Conservation (phyloP, 2,113 vertebrate species). For the Myotis davidii region DNA sequence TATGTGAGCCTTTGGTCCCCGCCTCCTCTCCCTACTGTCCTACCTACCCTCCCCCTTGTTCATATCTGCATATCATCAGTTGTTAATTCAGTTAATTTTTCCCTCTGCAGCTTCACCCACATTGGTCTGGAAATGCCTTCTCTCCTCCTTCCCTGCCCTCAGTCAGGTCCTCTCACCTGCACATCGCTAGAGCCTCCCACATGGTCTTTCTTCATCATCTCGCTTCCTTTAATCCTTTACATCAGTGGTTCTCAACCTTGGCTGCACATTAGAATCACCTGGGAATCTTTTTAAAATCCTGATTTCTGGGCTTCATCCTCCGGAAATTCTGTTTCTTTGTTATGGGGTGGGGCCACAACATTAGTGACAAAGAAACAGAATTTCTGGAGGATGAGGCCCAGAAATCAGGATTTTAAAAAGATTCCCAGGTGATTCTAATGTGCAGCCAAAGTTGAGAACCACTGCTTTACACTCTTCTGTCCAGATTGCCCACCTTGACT, state of each 20-base stretch:
- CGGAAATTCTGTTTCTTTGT: too few relatives aligned
- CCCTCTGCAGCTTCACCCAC: background rate
- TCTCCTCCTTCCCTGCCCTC: background rate
- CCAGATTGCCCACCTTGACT: background rate
- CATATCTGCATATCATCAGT: background rate
- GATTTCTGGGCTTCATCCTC: too few relatives aligned
- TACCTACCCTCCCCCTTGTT: background rate
- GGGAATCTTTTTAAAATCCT: too few relatives aligned
- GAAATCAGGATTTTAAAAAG: too few relatives aligned
- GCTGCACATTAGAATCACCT: too few relatives aligned
- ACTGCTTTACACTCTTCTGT: background rate
- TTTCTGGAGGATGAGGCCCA: too few relatives aligned
- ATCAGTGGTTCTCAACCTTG: too few relatives aligned
- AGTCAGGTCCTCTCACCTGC: background rate
- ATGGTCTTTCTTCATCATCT: background rate
- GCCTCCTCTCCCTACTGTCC: background rate
- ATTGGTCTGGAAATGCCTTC: background rate
- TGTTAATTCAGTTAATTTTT: background rate
- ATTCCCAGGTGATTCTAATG: too few relatives aligned
- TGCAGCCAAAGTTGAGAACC: too few relatives aligned
- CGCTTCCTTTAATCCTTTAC: background rate
- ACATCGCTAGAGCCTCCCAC: background rate
- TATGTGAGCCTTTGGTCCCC: background rate
- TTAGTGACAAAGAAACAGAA: too few relatives aligned
- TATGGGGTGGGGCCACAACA: too few relatives aligned